Conservation (phyloP, 2,888 invertebrate genomes). For the Nebria salina region DNA sequence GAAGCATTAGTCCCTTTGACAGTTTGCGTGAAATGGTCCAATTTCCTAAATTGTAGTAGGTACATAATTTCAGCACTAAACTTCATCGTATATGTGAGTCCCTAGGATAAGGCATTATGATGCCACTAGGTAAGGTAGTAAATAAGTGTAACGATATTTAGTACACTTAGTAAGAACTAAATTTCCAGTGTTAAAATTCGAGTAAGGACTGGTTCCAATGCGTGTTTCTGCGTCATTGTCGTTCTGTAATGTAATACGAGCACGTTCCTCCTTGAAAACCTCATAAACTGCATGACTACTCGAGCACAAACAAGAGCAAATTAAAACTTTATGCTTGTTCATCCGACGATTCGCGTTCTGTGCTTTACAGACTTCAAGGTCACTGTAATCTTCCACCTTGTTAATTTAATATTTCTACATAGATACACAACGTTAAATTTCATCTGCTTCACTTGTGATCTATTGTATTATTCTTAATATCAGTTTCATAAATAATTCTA, state of each 20-base stretch:
- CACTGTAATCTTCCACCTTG: constrained; percentile 5
- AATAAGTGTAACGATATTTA: constrained; percentile 43
- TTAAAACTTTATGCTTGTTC: constrained; percentile 44
- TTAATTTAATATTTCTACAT: neutral
- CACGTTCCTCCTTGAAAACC: constrained; percentile 43
- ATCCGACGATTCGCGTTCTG: constrained; percentile 41
- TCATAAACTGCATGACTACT: constrained; percentile 44
- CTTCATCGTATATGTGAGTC: neutral
- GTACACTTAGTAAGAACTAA: constrained; percentile 27
- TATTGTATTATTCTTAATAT: neutral
- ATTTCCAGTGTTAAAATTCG: constrained; percentile 22
- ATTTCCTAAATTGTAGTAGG: constrained; percentile 15
- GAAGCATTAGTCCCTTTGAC: neutral
- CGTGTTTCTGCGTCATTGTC: constrained; percentile 19
- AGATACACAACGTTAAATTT: neutral
- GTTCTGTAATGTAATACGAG: constrained; percentile 38
- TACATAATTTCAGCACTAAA: constrained; percentile 7
- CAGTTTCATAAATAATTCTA: neutral
- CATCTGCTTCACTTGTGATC: neutral
- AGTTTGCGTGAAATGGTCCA: constrained; percentile 6
- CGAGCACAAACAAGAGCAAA: constrained; percentile 44
- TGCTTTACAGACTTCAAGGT: constrained; percentile 20
- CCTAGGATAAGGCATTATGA: neutral
- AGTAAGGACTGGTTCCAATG: neutral
- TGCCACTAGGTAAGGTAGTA: constrained; percentile 24